These are phyloP conservation scores for Callaeas wilsoni DNA, from an alignment of 2,113 vertebrate genomes.

Conservation along the genomic window DNA sequence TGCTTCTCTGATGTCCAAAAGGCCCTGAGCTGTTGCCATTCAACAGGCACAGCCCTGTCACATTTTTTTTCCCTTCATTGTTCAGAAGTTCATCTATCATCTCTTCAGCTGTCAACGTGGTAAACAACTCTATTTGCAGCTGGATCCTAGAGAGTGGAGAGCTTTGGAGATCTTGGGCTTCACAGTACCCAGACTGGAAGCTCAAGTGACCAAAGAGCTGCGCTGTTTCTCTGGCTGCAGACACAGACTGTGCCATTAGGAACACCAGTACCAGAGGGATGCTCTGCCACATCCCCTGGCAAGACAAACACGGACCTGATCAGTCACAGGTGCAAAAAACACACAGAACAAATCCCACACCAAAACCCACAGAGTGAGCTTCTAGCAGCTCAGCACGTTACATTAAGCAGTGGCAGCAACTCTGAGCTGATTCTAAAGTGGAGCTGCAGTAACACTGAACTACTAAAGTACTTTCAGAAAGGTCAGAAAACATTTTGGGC, in stretches of 20 bases:
- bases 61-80: not conserved
- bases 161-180: not conserved
- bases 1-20: not conserved
- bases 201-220: not conserved
- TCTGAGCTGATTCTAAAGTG: not conserved
- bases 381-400: not conserved
- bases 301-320: not conserved
- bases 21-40: not conserved
- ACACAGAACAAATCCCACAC: not conserved
- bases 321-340: not conserved
- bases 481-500: not conserved
- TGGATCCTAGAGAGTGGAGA: not conserved
- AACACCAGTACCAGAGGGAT: not conserved
- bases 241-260: not conserved
- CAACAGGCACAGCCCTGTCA: not conserved
- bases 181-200: not conserved
- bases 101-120: not conserved
- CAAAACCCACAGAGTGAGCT: not conserved
- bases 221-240: not conserved
- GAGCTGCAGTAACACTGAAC: not conserved
- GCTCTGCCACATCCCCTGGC: not conserved
- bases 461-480: not conserved
- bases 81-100: constrained; percentile 21
- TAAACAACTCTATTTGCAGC: not conserved
- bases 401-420: not conserved